Conservation (phyloP, 2,888 invertebrate species). For the Drosophila paranaensis region DNA sequence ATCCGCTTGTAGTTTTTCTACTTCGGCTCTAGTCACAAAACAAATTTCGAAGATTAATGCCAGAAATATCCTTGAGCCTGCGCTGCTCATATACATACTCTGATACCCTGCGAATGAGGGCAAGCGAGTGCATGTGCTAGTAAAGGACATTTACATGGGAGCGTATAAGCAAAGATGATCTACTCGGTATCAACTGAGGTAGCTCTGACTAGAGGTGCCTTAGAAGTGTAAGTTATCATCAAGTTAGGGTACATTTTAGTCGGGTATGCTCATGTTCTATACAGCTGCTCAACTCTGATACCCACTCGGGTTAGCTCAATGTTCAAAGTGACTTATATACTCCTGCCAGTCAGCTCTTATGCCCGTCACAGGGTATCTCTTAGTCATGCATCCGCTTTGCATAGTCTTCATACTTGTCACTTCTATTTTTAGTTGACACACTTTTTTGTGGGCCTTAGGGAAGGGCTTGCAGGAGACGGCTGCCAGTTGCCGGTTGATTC, state of each 20-base stretch:
- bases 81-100: conserved; percentile 8
- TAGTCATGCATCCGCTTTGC: neutral
- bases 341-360: too few relatives aligned
- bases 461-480: conserved; percentile 2
- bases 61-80: conserved; percentile 20
- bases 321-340: neutral
- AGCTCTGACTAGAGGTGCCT: too few relatives aligned
- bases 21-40: conserved; percentile 43
- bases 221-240: too few relatives aligned
- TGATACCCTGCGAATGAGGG: neutral
- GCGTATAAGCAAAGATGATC: too few relatives aligned
- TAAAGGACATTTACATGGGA: too few relatives aligned
- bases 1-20: conserved; percentile 5
- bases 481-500: conserved; percentile 16
- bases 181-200: too few relatives aligned
- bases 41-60: conserved; percentile 73
- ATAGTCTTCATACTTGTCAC: conserved; percentile 1
- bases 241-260: too few relatives aligned
- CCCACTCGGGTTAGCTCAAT: neutral
- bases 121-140: neutral
- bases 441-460: conserved; percentile 19
- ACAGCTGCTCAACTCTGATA: too few relatives aligned
- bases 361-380: conserved; percentile 2
- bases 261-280: too few relatives aligned
- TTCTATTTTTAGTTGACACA: conserved; percentile 48